Evolutionary conservation across 64 coral and sea anemone species (phyloP).

Genomic region (Montipora capricornis): DNA sequence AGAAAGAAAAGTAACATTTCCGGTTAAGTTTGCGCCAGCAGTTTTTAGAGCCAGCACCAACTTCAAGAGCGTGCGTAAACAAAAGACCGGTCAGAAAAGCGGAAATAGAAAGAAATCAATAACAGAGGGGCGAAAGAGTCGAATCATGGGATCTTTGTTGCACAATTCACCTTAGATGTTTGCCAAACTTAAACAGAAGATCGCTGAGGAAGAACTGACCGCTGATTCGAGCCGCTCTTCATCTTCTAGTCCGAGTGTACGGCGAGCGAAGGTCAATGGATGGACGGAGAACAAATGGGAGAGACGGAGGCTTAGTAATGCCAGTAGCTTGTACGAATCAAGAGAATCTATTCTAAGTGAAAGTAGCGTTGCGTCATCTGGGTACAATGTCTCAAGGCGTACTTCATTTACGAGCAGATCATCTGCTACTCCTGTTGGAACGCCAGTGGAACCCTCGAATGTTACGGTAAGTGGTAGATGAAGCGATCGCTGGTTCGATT

Average conservation of each 20-base stretch:
- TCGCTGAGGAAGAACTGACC: slow-evolving; percentile 90
- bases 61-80: slow-evolving; percentile 32
- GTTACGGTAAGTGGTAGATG: slow-evolving; percentile 67
- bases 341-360: slow-evolving; percentile 90
- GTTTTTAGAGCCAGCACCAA: background rate
- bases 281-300: slow-evolving; percentile 98
- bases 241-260: slow-evolving; percentile 77
- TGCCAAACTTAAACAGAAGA: slow-evolving; percentile 97
- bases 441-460: slow-evolving; percentile 67
- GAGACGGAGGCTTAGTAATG: slow-evolving; percentile 85
- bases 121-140: slow-evolving; percentile 50
- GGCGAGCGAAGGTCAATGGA: slow-evolving; percentile 77
- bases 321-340: slow-evolving; percentile 95
- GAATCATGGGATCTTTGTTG: background rate
- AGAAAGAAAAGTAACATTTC: background rate
- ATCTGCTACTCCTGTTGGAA: slow-evolving; percentile 53
- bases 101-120: background rate
- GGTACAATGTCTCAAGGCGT: slow-evolving; percentile 78
- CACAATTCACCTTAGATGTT: slow-evolving; percentile 74
- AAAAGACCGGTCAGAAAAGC: slow-evolving; percentile 20
- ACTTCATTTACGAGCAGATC: slow-evolving; percentile 80
- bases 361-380: slow-evolving; percentile 63
- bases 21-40: slow-evolving; percentile 12
- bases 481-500: slow-evolving; percentile 25
- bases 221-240: slow-evolving; percentile 65